Conservation (phyloP, 2,888 invertebrate species). For the Baccha elongata region DNA sequence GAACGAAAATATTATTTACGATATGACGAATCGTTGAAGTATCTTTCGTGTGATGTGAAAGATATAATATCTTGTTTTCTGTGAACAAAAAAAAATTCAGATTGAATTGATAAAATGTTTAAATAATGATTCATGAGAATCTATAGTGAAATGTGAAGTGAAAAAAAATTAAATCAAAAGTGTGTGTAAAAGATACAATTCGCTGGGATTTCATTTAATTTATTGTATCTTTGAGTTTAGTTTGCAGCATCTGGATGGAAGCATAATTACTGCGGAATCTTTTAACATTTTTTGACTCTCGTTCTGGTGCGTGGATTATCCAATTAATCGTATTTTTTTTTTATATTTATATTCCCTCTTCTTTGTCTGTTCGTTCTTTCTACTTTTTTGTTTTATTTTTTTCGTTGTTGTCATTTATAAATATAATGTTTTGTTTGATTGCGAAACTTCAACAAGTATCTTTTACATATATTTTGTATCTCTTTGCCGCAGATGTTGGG, state of each 20-base stretch:
- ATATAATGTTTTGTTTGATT: constrained; percentile 17
- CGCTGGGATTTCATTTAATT: constrained; percentile 27
- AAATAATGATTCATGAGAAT: constrained; percentile 33
- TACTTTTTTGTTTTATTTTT: neutral
- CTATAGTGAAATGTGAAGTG: constrained; percentile 28
- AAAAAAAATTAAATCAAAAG: neutral
- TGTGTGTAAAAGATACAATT: constrained; percentile 30
- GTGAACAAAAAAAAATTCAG: constrained; percentile 39
- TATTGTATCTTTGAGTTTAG: constrained; percentile 46
- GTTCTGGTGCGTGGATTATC: constrained; percentile 71
- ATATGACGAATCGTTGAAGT: constrained; percentile 55
- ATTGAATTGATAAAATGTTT: constrained; percentile 43
- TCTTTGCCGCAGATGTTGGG: constrained; percentile 5
- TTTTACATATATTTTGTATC: neutral
- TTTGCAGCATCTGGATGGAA: constrained; percentile 51
- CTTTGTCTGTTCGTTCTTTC: constrained; percentile 12
- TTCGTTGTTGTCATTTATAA: neutral
- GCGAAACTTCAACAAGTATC: constrained; percentile 63
- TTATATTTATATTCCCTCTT: constrained; percentile 12
- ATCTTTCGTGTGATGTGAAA: constrained; percentile 49
- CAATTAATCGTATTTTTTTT: constrained; percentile 50
- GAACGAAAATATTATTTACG: constrained; percentile 19
- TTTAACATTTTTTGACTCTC: constrained; percentile 16
- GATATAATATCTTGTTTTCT: constrained; percentile 13
- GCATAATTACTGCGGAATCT: constrained; percentile 56